Base-by-base conservation (phyloP, 2,888 invertebrate genomes). In the Hetaerina titia region DNA sequence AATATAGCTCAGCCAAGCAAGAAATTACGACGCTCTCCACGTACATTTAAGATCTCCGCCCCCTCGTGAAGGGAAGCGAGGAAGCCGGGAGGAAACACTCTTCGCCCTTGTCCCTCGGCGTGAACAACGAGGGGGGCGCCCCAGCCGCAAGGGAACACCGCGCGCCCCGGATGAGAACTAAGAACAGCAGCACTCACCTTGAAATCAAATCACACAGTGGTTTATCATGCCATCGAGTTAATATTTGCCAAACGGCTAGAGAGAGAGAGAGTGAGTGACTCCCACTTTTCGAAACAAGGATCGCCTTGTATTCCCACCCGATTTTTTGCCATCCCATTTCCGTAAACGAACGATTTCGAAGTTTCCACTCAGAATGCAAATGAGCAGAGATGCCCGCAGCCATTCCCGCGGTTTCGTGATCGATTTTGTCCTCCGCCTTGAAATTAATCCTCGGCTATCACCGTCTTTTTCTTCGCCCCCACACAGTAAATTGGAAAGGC, bases 341-440 rank as follows among this genome's bases (percentile, higher is more conserved):
- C 15, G 81, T 81, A 81, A 81, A 31, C 81, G 81, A 81, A 11
- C 81, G 81, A 81, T 81, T 81, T 22, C 25, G 31, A 81, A 11
- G 7, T 81, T 69, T 81, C 31, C 81, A 31, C 81, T 81, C 81
- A 81, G 81, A 81, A 81, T 81, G 81, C 81, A 81, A 81, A 81
- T 81, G 81, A 81, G 31, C 11, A 81, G 13, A 19, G 81, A 15
- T 17, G 45, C 45, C 45, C 45, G 45, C 4, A 17, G 81, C 11
- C 74, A 25, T n/a, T 22, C 7, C 69, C 69, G 22, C 2, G n/a
- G 25, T 13, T 19, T 81, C 81, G 81, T 81, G 31, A 81, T 81
- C 81, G 81, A 81, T 81, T 7, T 81, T 81, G 25, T 81, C 13
- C 4, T 7, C 31, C 81, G 81, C 81, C 31, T 31, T 4, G 81